Percentiles rank a stretch among this genome's conserved stretches.
These are phyloP conservation scores for Zosterops borbonicus DNA, from an alignment of 2,113 vertebrate genomes.

Conservation along the genomic window DNA sequence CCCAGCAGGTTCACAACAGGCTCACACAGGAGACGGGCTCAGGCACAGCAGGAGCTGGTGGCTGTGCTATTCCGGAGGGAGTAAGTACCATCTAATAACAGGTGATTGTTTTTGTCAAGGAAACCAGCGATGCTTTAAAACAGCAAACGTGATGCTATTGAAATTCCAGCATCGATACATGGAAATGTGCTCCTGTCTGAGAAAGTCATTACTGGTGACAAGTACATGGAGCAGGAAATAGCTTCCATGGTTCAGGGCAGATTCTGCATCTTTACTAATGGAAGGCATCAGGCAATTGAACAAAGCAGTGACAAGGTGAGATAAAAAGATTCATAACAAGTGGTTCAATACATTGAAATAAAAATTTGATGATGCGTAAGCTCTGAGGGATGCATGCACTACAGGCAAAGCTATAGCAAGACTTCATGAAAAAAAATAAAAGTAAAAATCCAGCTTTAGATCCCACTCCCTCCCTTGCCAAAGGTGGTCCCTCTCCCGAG, in stretches of 20 bases:
- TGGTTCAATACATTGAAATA: not conserved
- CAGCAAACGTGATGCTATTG: not conserved
- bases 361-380: not conserved
- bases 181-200: not conserved
- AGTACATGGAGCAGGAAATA: not conserved
- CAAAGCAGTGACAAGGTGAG: not conserved
- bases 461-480: not conserved
- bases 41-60: not conserved
- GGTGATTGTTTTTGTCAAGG: not conserved
- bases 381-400: not conserved
- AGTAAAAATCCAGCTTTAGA: no score
- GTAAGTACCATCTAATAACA: not conserved
- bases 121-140: slow-evolving; percentile 8
- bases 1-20: not conserved
- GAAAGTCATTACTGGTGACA: slow-evolving; percentile 6
- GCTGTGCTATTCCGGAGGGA: not conserved
- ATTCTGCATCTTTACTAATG: not conserved
- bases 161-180: not conserved
- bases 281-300: not conserved
- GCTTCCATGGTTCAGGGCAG: not conserved
- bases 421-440: no score
- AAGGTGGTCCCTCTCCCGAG: not conserved
- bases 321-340: not conserved
- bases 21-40: not conserved
- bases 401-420: not conserved